A percentile compares a stretch with the other conserved stretches of the same genome.
These are phyloP conservation scores for Enteromius treurensis DNA, from an alignment of 2,797 vertebrate genomes.

Conservation along the genomic window DNA sequence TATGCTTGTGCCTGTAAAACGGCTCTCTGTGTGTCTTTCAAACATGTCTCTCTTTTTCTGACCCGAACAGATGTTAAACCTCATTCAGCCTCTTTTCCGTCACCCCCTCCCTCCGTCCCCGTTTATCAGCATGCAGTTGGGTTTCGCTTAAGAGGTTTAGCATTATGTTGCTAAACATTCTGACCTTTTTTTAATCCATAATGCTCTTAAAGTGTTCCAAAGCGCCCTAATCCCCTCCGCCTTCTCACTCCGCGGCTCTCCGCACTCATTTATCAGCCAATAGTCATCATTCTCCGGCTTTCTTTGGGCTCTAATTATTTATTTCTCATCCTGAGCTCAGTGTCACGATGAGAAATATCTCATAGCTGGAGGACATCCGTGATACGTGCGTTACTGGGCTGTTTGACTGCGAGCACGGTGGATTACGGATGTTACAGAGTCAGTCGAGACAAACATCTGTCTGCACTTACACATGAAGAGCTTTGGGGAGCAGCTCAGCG, in stretches of 20 bases:
- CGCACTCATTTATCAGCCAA: constrained; percentile 77
- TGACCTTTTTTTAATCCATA: constrained; percentile 87
- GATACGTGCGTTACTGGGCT: background rate
- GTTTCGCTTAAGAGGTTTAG: constrained; percentile 86
- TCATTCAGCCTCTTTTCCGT: constrained; percentile 56
- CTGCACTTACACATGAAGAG: constrained; percentile 37
- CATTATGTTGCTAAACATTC: constrained; percentile 85
- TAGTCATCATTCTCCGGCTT: constrained; percentile 19
- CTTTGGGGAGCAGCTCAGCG: constrained; percentile 68
- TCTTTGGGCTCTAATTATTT: constrained; percentile 54
- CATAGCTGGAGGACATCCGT: constrained; percentile 20
- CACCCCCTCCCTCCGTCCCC: constrained; percentile 57
- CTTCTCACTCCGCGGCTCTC: constrained; percentile 82
- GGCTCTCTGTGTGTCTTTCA: constrained; percentile 35
- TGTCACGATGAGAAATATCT: constrained; percentile 20
- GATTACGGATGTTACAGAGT: constrained; percentile 14
- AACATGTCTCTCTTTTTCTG: constrained; percentile 20
- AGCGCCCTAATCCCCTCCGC: constrained; percentile 79
- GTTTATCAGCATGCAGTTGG: constrained; percentile 77
- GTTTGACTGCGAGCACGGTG: background rate
- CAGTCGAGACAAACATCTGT: constrained; percentile 24
- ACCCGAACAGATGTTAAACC: constrained; percentile 75
- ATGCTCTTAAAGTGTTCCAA: constrained; percentile 86
- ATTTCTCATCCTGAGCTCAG: constrained; percentile 38
- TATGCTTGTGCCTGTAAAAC: background rate